Evolutionary conservation across 2,888 invertebrate species (phyloP).

Genomic region (Volucella inanis): DNA sequence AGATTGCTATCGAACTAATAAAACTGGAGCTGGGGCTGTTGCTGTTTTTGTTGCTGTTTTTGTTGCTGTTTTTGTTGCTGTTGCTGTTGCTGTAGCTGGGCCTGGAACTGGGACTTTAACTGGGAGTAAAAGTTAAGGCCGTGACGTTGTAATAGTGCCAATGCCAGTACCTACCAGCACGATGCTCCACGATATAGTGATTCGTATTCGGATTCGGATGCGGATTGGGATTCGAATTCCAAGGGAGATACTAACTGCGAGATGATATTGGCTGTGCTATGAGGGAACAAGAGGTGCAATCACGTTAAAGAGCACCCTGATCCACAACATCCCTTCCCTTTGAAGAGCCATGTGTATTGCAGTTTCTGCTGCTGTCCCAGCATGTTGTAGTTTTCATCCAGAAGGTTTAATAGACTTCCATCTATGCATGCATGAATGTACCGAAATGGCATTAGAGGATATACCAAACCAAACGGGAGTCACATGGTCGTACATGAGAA

Average conservation of each 20-base stretch:
- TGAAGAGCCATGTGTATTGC: constrained; percentile 15
- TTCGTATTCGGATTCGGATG: constrained; percentile 14
- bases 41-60: constrained; percentile 22
- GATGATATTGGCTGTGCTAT: constrained; percentile 42
- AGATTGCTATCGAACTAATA: constrained; percentile 76
- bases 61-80: constrained; percentile 29
- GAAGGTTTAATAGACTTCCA: constrained; percentile 52
- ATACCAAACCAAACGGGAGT: not conserved
- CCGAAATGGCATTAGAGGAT: constrained; percentile 37
- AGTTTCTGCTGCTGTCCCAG: constrained; percentile 24
- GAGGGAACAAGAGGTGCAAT: constrained; percentile 37
- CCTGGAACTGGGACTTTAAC: not conserved
- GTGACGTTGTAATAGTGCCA: not conserved
- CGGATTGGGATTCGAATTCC: constrained; percentile 43
- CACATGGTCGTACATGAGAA: not conserved
- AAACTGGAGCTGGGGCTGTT: constrained; percentile 69
- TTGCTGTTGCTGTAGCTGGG: constrained; percentile 19
- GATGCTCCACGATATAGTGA: constrained; percentile 55
- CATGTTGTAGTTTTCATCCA: constrained; percentile 42
- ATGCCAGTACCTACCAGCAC: not conserved
- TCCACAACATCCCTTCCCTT: constrained; percentile 60
- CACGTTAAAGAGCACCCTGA: constrained; percentile 43
- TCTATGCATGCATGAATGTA: constrained; percentile 28
- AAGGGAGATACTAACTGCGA: constrained; percentile 61
- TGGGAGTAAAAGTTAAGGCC: constrained; percentile 7